Evolutionary conservation across 2,888 invertebrate species (phyloP), one percentile per base, ranked within the genome.

Genomic region (Syrista parreyssii): DNA sequence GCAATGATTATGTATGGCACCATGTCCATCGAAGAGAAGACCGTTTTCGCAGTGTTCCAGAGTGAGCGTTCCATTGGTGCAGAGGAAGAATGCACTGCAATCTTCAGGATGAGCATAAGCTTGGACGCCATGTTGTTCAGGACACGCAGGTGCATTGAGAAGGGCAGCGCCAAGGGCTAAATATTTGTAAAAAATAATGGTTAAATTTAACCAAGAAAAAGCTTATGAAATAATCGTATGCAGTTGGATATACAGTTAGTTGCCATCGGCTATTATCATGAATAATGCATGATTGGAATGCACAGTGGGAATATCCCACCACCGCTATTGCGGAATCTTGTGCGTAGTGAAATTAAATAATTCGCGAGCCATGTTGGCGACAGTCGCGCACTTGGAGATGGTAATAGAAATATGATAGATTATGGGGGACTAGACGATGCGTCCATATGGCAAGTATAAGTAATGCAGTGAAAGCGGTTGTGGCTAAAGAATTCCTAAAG

Each of bases 31-130:
- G 89, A 97, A 98, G 71, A 98, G 93, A 40, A 98, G 93, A 6
- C 98, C 98, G 88, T 98, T 98, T 90, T 97, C 98, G 88, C 98
- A 98, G 36, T 95, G 96, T 91, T 98, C 98, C 84, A 97, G 94
- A 2, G 97, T 97, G 88, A 98, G 92, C 2, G 97, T 97, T 73
- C 98, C 98, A 90, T 98, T 98, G 82, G 96, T 96, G 92, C 98
- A 98, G 68, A 97, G 94, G 93, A 97, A 98, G 93, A 97, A 98
- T 89, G 96, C 94, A 91, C 97, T 96, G 89, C 98, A 98, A 76
- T 95, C 94, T 89, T 97, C 96, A 0, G 97, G 97, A 89, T 98
- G 97, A 9, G 96, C 95, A 91, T 97, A 97, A 0, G 97, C 95
- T 92, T 96, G 93, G 15, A 95, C 94, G 69, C 98, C 98, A 88